Evolutionary conservation across 2,888 invertebrate genomes (phyloP).

Genomic region (Stenoptilia bipunctidactyla): DNA sequence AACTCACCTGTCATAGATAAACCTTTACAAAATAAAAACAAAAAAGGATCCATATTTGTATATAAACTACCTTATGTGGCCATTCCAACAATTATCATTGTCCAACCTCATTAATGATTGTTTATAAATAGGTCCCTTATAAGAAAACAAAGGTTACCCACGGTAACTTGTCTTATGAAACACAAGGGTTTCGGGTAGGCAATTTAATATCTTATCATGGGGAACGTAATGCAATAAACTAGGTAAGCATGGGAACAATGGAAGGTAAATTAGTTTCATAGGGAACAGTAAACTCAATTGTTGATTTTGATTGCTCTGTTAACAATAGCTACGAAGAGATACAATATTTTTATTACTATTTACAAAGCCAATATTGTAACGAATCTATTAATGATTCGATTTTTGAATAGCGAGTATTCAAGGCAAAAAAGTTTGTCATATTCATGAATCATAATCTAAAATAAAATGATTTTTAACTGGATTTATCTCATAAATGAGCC

Average conservation of each 20-base stretch:
- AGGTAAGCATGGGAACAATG: slow-evolving; percentile 59
- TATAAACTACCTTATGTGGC: too few species aligned
- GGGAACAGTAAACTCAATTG: slow-evolving; percentile 50
- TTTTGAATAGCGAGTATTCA: too few species aligned
- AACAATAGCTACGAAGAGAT: slow-evolving; percentile 24
- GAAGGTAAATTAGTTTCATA: slow-evolving; percentile 57
- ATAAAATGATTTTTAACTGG: too few species aligned
- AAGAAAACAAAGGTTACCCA: slow-evolving; percentile 31
- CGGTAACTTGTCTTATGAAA: background rate
- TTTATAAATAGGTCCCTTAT: slow-evolving; percentile 28
- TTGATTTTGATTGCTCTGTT: slow-evolving; percentile 39
- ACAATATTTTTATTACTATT: slow-evolving; percentile 19
- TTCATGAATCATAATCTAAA: too few species aligned
- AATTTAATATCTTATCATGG: slow-evolving; percentile 60
- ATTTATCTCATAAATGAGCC: too few species aligned
- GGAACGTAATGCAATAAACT: slow-evolving; percentile 52
- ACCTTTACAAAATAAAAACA: too few species aligned
- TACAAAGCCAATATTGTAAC: too few species aligned
- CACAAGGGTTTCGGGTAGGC: slow-evolving; percentile 26
- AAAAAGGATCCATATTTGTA: too few species aligned
- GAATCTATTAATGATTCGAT: too few species aligned
- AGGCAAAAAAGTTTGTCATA: too few species aligned
- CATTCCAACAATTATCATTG: too few species aligned
- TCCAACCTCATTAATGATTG: slow-evolving; percentile 6
- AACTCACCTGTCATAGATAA: too few species aligned